Evolutionary conservation across 2,797 vertebrate genomes (phyloP), one percentile per base, ranked within the genome.

Genomic region (Menidia menidia): DNA sequence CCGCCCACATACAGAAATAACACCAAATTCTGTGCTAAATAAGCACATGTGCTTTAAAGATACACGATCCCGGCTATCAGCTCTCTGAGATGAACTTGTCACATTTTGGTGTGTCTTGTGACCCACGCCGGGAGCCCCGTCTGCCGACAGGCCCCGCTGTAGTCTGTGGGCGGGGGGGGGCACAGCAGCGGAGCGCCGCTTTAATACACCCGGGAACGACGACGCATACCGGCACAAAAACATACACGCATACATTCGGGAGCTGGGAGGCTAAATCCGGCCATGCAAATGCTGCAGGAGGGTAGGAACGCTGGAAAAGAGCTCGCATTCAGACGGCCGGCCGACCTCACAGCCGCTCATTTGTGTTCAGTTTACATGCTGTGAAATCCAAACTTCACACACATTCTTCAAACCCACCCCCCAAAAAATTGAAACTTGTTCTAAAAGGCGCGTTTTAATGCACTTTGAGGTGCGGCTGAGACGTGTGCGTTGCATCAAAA

Each of bases 131-230:
- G 73, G 79, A 68, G 78, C 74, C 78, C 67, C 8, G 81, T 82
- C 83, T 85, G 82, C 83, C 63, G 79, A 87, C 85, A 73, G 77
- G 77, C 83, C 82, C 87, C 25, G 25, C 25, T 92, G 32, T 87
- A 89, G 88, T 90, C 88, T 89, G 89, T 78, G 87, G 89, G 69
- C 57, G 71, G 25, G 88, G 77, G 87, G 84, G 80, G n/a, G n/a
- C 80, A 78, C 86, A 77, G 81, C 77, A 80, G 84, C 78, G 67
- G 78, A 52, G 58, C 47, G 58, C 85, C 78, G 68, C 87, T 88
- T 88, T 78, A 87, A 90, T 84, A 78, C 83, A 82, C 86, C 84
- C 54, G 75, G 81, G 75, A 78, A 69, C 55, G 73, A 84, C 73
- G 77, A 60, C 82, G 81, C 82, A 83, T 82, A 73, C 84, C 75